Percentiles rank a stretch among this genome's conserved stretches.
Evolutionary conservation across 1,140 invertebrate genomes (phyloP).

Genomic region (Diachasma alloeum): DNA sequence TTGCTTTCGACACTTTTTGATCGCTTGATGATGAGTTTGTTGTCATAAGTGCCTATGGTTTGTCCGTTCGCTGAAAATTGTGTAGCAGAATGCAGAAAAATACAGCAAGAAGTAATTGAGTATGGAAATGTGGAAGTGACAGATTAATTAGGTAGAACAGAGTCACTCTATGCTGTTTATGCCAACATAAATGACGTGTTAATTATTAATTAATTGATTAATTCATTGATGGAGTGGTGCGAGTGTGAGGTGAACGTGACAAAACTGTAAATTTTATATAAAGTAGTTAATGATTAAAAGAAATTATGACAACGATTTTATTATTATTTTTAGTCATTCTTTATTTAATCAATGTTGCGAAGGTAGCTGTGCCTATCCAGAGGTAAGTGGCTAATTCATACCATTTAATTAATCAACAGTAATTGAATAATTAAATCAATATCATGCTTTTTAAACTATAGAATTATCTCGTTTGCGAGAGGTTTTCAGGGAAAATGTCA

Average conservation of each 20-base stretch:
- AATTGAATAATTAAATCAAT: too few species aligned
- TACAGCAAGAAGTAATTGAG: not conserved
- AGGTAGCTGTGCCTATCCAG: too few species aligned
- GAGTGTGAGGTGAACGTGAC: not conserved
- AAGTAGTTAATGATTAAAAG: not conserved
- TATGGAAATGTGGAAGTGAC: not conserved
- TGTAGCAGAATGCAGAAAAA: not conserved
- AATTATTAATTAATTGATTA: not conserved
- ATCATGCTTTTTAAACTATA: too few species aligned
- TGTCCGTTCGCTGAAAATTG: not conserved
- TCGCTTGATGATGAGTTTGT: not conserved
- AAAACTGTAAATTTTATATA: not conserved
- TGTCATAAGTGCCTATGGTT: slow-evolving; percentile 5
- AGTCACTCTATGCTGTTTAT: not conserved
- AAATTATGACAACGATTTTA: not conserved
- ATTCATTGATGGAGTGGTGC: not conserved
- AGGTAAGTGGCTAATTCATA: too few species aligned
- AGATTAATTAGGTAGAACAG: not conserved
- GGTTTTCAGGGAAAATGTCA: too few species aligned
- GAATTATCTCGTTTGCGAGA: too few species aligned
- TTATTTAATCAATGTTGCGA: not conserved
- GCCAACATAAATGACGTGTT: not conserved
- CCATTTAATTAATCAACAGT: too few species aligned
- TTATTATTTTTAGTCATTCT: not conserved
- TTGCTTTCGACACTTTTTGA: not conserved